Evolutionary conservation across 2,797 vertebrate genomes (phyloP), one percentile per base, ranked within the genome.

Genomic region (Chanos chanos): DNA sequence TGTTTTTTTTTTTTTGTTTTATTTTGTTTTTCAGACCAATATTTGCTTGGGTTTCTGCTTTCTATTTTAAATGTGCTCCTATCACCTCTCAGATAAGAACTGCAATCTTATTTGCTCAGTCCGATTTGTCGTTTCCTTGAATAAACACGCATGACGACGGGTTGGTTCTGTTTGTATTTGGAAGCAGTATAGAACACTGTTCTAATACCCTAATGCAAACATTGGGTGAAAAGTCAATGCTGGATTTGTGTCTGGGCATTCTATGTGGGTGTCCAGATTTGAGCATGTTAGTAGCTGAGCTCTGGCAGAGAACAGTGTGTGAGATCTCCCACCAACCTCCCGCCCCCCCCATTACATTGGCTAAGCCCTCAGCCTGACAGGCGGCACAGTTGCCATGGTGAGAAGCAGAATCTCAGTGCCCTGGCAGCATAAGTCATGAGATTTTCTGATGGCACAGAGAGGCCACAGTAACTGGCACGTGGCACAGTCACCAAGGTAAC

Each of bases 331-430:
- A n/a, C n/a, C n/a, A n/a, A n/a, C n/a, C n/a, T n/a, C n/a, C n/a
- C n/a, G n/a, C n/a, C 15, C 24, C 39, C 40, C 37, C 70, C 47
- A 68, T 74, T 65, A 66, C 51, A 68, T 77, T 70, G 63, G 66
- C 44, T 72, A 78, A 74, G 66, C 54, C 60, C 66, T 70, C 49
- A 50, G 50, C 65, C 67, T 63, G 67, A 73, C 50, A 74, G 61
- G 55, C 68, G 64, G 61, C 57, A 52, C 60, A 33, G 77, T 74
- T 80, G 71, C 71, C 66, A 73, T 74, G 62, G 78, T 72, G 59
- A 77, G 61, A 54, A 59, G 47, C 25, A 56, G 50, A 58, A 40
- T 58, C 49, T 60, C 27, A 45, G 55, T 41, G 52, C 39, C 22
- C 19, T 40, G 33, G 54, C 41, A 63, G 64, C 67, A 73, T 64